phyloP scores from a whole-genome alignment of 1,140 invertebrate species.

The Spodoptera frugiperda region DNA sequence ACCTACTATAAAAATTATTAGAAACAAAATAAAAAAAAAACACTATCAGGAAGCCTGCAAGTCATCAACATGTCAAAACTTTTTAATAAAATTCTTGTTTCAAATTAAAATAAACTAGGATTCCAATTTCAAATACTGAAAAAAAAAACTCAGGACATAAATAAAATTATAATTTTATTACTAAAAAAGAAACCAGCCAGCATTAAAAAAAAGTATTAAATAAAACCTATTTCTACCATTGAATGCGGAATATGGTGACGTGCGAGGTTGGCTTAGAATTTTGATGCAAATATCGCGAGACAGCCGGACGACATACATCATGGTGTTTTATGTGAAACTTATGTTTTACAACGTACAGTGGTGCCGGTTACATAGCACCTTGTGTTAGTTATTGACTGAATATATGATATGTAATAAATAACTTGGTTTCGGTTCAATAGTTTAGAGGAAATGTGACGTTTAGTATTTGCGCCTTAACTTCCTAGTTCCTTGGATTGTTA shows the following conservation, averaged over 20 bases:
- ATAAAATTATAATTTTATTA: not conserved
- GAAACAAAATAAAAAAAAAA: no score
- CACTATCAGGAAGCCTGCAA: no score
- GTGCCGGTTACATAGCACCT: not conserved
- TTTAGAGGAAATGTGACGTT: no score
- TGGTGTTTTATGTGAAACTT: slow-evolving; percentile 33
- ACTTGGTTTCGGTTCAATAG: no score
- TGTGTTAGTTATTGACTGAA: not conserved
- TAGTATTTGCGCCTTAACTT: no score
- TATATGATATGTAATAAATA: not conserved
- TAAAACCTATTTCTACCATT: not conserved
- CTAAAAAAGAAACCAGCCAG: not conserved
- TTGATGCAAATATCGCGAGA: slow-evolving; percentile 30
- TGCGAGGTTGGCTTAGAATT: not conserved
- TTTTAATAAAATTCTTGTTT: no score
- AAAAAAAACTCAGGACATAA: no score
- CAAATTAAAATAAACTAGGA: no score
- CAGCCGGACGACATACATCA: slow-evolving; percentile 40
- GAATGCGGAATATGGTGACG: slow-evolving; percentile 6
- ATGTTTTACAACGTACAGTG: slow-evolving; percentile 7
- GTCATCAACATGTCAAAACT: no score
- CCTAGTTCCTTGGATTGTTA: no score
- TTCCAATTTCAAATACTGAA: no score
- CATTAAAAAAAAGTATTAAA: not conserved
- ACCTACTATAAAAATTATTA: no score